Evolutionary conservation across 1,140 invertebrate species (phyloP).

Genomic region (Yoshiicerus persimilis): DNA sequence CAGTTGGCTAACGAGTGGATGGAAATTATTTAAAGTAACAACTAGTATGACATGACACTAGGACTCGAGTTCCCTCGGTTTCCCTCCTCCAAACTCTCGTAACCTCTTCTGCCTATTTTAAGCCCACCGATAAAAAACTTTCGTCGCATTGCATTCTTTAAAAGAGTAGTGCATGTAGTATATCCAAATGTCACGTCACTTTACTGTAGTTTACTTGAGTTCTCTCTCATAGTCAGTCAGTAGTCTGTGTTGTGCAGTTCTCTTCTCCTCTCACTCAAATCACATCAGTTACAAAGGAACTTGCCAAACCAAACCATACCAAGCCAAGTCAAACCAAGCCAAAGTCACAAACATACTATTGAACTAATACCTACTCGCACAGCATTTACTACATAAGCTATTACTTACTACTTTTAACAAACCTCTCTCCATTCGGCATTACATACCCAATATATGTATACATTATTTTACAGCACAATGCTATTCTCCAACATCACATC

Average conservation of each 20-base stretch:
- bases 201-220: background rate
- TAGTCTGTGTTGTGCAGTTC: background rate
- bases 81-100: background rate
- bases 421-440: too few species aligned
- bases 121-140: conserved; percentile 9
- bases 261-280: background rate
- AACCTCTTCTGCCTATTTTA: background rate
- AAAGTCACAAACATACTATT: background rate
- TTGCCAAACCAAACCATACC: background rate
- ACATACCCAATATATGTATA: too few species aligned
- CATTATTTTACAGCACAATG: too few species aligned
- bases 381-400: background rate
- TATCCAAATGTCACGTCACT: background rate
- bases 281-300: background rate
- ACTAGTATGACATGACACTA: background rate
- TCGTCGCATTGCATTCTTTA: conserved; percentile 22
- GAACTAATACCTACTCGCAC: background rate
- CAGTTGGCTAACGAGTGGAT: background rate
- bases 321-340: background rate
- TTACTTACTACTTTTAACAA: background rate
- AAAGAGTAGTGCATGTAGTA: background rate
- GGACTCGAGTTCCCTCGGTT: background rate
- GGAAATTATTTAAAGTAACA: background rate
- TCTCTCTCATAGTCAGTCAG: background rate
- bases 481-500: too few species aligned